Evolutionary conservation across 1,140 invertebrate genomes (phyloP).

Genomic region (Rhopalosiphum maidis): DNA sequence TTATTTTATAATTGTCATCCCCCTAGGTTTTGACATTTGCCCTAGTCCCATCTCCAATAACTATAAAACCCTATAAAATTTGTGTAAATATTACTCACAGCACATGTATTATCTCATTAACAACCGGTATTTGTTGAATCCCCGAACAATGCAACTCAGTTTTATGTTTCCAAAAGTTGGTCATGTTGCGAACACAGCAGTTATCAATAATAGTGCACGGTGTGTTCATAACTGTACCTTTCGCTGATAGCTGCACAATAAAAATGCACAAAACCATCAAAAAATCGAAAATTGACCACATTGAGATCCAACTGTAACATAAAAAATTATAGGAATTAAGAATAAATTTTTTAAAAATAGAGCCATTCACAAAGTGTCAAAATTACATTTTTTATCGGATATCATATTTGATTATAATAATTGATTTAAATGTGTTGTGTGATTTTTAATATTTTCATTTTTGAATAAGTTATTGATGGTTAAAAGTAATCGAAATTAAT

Average conservation of each 20-base stretch:
- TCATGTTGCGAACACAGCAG: constrained; percentile 8
- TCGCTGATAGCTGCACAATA: background rate
- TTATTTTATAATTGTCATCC: too few relatives aligned
- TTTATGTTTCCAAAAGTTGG: background rate
- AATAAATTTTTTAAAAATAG: background rate
- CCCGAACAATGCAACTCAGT: background rate
- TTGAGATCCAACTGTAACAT: background rate
- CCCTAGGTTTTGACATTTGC: too few relatives aligned
- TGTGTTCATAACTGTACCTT: background rate
- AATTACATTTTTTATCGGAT: background rate
- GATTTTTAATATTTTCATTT: too few relatives aligned
- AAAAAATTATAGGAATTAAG: background rate
- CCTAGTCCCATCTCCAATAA: too few relatives aligned
- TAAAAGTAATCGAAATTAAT: too few relatives aligned
- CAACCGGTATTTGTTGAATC: background rate
- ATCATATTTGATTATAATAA: background rate
- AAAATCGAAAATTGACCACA: background rate
- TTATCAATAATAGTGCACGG: background rate
- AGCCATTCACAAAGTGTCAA: background rate
- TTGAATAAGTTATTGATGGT: too few relatives aligned
- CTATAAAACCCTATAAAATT: background rate
- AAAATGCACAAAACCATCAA: background rate
- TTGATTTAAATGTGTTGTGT: too few relatives aligned
- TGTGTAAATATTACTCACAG: background rate
- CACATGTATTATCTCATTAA: background rate